Evolutionary conservation across 2,113 vertebrate species (phyloP).

Genomic region (Hippocampus comes): DNA sequence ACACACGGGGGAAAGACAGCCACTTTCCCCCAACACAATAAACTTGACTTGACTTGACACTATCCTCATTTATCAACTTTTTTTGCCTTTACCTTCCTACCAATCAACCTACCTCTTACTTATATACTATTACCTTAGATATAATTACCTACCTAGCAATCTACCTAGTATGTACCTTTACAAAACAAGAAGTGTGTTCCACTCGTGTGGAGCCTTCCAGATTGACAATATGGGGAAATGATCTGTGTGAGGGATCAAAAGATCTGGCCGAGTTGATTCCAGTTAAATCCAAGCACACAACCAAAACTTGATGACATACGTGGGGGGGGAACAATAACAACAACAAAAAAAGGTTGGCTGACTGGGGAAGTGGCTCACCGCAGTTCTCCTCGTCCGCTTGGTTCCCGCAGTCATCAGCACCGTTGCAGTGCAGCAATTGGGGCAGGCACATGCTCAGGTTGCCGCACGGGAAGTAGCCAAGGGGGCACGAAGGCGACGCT

Average conservation of each 20-base stretch:
- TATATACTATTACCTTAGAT: too few species aligned
- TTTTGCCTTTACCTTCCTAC: too few species aligned
- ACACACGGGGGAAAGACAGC: too few species aligned
- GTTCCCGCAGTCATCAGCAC: conserved; percentile 91
- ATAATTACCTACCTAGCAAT: too few species aligned
- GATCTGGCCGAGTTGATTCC: background rate
- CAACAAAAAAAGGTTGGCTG: background rate
- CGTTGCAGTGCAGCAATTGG: conserved; percentile 89
- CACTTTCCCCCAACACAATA: too few species aligned
- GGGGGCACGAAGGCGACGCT: conserved; percentile 67
- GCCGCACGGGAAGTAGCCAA: conserved; percentile 93
- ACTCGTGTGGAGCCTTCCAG: background rate
- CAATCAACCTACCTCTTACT: too few species aligned
- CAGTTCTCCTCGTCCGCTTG: conserved; percentile 89
- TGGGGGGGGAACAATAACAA: too few species aligned
- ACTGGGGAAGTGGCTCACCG: conserved; percentile 72
- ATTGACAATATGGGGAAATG: background rate
- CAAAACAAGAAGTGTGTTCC: background rate
- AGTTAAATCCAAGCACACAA: background rate
- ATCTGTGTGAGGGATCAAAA: background rate
- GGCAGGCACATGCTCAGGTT: conserved; percentile 87
- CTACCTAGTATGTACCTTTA: too few species aligned
- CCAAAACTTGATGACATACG: too few species aligned
- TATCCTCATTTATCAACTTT: too few species aligned
- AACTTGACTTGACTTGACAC: too few species aligned